Evolutionary conservation across 2,113 vertebrate genomes (phyloP).

Genomic region (Chaenogobius annularis): DNA sequence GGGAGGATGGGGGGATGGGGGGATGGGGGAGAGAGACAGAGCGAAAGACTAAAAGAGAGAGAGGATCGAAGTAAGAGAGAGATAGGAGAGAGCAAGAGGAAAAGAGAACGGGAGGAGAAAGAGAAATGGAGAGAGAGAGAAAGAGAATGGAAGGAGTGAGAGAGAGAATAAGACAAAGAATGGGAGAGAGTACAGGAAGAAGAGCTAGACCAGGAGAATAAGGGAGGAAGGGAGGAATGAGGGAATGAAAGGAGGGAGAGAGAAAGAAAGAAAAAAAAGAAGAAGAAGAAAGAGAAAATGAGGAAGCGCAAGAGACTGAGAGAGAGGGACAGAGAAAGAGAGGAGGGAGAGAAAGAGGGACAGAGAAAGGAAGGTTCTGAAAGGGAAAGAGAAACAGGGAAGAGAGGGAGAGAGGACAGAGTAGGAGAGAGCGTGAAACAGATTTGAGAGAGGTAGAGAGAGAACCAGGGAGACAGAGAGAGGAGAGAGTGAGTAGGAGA

Average conservation of each 20-base stretch:
- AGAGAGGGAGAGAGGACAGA: constrained; percentile 4
- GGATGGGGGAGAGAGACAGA: neutral
- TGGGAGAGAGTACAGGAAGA: too few relatives aligned
- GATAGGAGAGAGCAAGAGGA: too few relatives aligned
- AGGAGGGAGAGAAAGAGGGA: too few relatives aligned
- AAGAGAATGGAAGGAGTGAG: too few relatives aligned
- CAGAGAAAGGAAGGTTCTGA: too few relatives aligned
- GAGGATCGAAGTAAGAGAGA: too few relatives aligned
- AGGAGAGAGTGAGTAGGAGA: neutral
- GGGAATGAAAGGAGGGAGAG: neutral
- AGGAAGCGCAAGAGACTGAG: too few relatives aligned
- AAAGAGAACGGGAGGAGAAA: too few relatives aligned
- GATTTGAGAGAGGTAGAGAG: neutral
- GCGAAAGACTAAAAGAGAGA: neutral
- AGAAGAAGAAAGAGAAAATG: neutral
- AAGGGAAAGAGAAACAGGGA: too few relatives aligned
- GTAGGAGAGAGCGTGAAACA: neutral
- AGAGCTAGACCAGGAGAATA: too few relatives aligned
- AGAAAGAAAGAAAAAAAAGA: neutral
- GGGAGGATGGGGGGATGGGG: neutral
- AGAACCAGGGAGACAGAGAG: neutral
- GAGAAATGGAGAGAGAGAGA: too few relatives aligned
- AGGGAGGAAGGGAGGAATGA: neutral
- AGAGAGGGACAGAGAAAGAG: neutral
- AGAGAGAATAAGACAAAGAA: too few relatives aligned